phyloP scores from a whole-genome alignment of 2,888 invertebrate genomes.

The Dolichomitus sp. region DNA sequence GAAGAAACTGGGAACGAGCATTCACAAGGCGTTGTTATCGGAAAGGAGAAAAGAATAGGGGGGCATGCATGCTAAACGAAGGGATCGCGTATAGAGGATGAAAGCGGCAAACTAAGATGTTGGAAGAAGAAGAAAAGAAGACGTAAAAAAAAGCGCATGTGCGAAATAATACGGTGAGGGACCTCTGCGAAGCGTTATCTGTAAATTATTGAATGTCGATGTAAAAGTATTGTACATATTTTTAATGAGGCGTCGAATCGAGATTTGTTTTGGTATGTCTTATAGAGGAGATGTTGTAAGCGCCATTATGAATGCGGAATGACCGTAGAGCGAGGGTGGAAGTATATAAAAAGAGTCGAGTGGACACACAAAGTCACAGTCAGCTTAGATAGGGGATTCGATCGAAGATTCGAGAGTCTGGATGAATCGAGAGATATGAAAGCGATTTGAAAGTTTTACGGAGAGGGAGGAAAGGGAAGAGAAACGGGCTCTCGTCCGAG shows the following conservation, averaged over 20 bases:
- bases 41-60: constrained; percentile 16
- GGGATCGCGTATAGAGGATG: not conserved
- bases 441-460: constrained; percentile 45
- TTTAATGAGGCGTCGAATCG: constrained; percentile 74
- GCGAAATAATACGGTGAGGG: constrained; percentile 51
- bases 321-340: constrained; percentile 43
- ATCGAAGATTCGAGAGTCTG: constrained; percentile 46
- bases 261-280: constrained; percentile 58
- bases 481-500: constrained; percentile 22
- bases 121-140: constrained; percentile 10
- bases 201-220: constrained; percentile 80
- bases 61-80: not conserved
- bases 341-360: constrained; percentile 33
- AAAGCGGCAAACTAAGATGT: constrained; percentile 1
- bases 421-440: constrained; percentile 51
- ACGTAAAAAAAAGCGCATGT: constrained; percentile 38
- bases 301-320: constrained; percentile 52
- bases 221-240: constrained; percentile 81
- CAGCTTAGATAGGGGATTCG: constrained; percentile 46
- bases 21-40: constrained; percentile 28
- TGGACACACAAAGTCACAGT: constrained; percentile 43
- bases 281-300: constrained; percentile 33
- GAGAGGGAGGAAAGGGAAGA: not conserved
- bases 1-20: constrained; percentile 12
- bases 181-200: constrained; percentile 70